Conservation (phyloP, 2,888 invertebrate genomes). For the Lithosia quadra region DNA sequence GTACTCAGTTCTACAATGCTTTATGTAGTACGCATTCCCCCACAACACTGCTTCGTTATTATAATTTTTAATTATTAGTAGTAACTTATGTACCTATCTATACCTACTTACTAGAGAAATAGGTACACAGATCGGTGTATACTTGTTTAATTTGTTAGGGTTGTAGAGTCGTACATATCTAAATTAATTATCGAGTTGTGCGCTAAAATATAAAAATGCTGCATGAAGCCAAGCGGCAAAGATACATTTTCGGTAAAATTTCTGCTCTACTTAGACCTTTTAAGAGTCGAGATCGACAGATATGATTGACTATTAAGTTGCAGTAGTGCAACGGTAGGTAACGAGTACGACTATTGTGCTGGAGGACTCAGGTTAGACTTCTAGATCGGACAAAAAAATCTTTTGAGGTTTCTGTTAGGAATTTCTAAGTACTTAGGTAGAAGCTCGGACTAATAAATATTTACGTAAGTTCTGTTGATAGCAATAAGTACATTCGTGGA, state of each 20-base stretch:
- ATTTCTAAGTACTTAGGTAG: neutral
- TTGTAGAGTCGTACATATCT: neutral
- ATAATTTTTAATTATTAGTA: constrained; percentile 60
- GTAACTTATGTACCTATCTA: constrained; percentile 13
- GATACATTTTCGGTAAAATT: constrained; percentile 1
- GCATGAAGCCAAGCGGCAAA: neutral
- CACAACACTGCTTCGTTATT: constrained; percentile 67
- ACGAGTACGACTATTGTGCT: neutral
- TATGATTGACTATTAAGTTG: neutral
- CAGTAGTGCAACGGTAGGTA: neutral
- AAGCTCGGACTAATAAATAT: neutral
- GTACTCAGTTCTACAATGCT: constrained; percentile 83
- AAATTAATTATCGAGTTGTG: neutral
- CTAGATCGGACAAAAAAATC: neutral
- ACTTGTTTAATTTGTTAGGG: neutral
- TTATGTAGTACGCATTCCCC: constrained; percentile 81
- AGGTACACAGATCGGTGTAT: neutral
- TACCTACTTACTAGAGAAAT: neutral
- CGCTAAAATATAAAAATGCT: neutral
- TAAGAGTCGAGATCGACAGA: neutral
- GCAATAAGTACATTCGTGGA: too few relatives aligned
- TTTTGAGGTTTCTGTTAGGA: neutral
- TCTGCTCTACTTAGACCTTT: neutral
- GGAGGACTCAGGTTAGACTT: neutral
- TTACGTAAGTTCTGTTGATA: neutral